These are phyloP conservation scores for Odocoileus hemionus DNA, from an alignment of 2,113 vertebrate species.

Conservation along the genomic window DNA sequence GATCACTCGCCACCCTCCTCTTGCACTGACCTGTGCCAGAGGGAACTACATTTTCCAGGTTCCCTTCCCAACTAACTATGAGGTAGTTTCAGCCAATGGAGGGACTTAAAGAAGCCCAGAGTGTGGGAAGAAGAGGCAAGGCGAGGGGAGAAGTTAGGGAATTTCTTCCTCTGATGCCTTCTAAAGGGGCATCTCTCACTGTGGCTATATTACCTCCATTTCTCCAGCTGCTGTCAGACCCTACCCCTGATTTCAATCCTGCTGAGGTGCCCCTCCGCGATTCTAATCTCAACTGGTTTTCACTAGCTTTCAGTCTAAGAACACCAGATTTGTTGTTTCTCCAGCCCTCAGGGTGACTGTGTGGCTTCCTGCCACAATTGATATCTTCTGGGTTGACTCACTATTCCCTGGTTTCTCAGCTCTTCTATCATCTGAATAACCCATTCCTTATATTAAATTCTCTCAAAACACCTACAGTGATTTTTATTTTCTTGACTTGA, in stretches of 20 bases:
- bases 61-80: neutral
- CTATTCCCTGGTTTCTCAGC: neutral
- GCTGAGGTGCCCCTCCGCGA: fast-evolving
- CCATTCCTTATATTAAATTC: neutral
- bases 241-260: neutral
- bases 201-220: neutral
- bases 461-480: neutral
- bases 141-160: neutral
- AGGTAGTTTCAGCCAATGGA: neutral
- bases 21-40: neutral
- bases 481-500: neutral
- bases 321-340: neutral
- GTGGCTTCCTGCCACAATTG: neutral
- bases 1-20: neutral
- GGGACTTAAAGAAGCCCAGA: neutral
- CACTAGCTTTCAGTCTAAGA: neutral
- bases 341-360: neutral
- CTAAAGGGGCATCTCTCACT: neutral
- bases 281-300: neutral
- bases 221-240: neutral
- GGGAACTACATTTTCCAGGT: neutral
- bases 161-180: neutral
- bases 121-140: fast-evolving
- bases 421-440: neutral
- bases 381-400: neutral